phyloP scores from a whole-genome alignment of 2,797 vertebrate species.

The Alca torda region DNA sequence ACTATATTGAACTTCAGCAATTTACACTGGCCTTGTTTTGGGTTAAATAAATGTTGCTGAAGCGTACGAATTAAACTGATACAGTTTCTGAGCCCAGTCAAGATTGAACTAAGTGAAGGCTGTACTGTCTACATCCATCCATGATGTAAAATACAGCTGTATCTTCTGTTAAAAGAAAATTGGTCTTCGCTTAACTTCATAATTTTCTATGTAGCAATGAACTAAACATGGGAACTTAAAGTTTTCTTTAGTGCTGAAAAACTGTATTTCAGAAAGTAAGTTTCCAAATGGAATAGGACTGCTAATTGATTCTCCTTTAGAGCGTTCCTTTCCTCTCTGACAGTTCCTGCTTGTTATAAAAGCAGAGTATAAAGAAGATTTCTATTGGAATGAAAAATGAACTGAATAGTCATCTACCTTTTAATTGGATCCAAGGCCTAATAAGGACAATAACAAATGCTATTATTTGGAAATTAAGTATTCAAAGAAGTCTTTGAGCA shows the following conservation, averaged over 20 bases:
- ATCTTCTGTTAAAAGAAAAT: neutral
- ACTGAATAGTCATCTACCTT: slow-evolving; percentile 28
- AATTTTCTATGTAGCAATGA: neutral
- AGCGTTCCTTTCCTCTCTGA: neutral
- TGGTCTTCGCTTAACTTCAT: neutral
- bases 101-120: neutral
- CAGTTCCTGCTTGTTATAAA: slow-evolving; percentile 25
- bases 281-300: neutral
- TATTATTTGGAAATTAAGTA: slow-evolving; percentile 59
- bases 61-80: neutral
- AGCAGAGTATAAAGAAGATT: slow-evolving; percentile 36
- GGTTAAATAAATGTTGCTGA: neutral
- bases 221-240: neutral
- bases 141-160: neutral
- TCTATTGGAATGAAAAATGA: neutral
- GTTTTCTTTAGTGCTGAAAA: neutral
- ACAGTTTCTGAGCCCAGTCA: neutral
- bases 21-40: neutral
- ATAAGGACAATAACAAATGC: slow-evolving; percentile 57
- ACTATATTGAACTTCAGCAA: neutral
- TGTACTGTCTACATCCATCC: neutral
- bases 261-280: neutral
- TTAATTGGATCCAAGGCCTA: slow-evolving; percentile 50
- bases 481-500: slow-evolving; percentile 59
- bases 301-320: slow-evolving; percentile 33